These are phyloP conservation scores for Brachyhypopomus occidentalis DNA, from an alignment of 2,113 vertebrate species.

Conservation along the genomic window DNA sequence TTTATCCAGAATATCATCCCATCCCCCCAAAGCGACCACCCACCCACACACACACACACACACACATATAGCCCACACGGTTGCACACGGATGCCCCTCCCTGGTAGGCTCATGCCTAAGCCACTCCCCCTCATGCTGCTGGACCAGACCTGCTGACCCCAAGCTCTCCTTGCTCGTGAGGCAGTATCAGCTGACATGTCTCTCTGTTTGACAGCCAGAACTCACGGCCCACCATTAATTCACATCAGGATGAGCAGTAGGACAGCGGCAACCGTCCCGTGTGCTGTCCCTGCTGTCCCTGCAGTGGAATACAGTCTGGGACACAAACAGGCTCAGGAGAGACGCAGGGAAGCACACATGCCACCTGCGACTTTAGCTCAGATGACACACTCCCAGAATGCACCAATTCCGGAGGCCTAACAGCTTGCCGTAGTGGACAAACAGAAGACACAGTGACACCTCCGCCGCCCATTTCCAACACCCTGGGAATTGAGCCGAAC, in stretches of 20 bases:
- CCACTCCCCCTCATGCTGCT: background rate
- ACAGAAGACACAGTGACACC: background rate
- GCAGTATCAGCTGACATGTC: background rate
- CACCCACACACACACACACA: background rate
- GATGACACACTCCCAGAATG: constrained; percentile 10
- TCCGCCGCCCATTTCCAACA: constrained; percentile 2
- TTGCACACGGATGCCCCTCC: background rate
- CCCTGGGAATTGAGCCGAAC: constrained; percentile 19
- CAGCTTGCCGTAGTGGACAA: constrained; percentile 18
- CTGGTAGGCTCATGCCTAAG: background rate
- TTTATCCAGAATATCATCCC: background rate
- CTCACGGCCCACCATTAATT: constrained; percentile 24
- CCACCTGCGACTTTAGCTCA: background rate
- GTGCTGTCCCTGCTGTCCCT: background rate
- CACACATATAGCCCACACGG: background rate
- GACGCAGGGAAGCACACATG: background rate
- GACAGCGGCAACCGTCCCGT: background rate
- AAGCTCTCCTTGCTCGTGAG: background rate
- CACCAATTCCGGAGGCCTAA: background rate
- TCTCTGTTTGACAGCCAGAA: constrained; percentile 9
- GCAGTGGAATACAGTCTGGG: background rate
- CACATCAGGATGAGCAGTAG: background rate
- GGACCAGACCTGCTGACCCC: background rate
- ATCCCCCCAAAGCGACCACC: background rate
- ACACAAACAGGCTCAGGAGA: background rate